Base-by-base conservation (phyloP, 2,797 vertebrate species). In the Rallus crepitans region DNA sequence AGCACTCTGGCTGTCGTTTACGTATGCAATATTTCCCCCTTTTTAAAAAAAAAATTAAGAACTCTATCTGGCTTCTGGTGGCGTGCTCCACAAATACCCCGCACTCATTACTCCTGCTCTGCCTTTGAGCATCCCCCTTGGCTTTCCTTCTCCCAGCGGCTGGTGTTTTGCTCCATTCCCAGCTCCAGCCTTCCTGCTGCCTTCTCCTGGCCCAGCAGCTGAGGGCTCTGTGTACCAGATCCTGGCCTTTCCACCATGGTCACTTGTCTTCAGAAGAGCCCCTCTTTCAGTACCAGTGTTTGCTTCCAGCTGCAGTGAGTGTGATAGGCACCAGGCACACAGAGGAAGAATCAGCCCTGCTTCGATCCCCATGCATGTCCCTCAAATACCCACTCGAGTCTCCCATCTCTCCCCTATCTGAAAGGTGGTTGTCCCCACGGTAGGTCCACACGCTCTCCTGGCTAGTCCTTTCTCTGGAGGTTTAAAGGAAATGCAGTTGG, bases 1-100 rank as follows among this genome's bases (percentile, higher is more conserved):
- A 69, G 94, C 94, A 50, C 95, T 86, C 87, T 12, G 91, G 70
- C 92, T 4, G 12, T 69, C 20, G 0, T 65, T 75, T 93, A 94
- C 17, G 25, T 89, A 35, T 50, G 75, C 57, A 94, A 87, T 92
- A 93, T 95, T 93, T 86, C 73, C 90, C 87, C 47, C 17, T 50
- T 79, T 85, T 57, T 25, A 25, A 83, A 69, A 39, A 27, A 16
- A 31, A 31, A 13, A 47, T 47, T 47, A 47, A 47, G 11, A 35
- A 31, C 27, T 4, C 28, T 85, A 71, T 57, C 50, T 90, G 56
- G 48, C 71, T 78, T 90, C 77, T 96, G 76, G 27, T 82, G 80
- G 39, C 88, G 71, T 59, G 79, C 80, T 81, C 61, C 3, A 0
- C 2, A 0, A 59, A 18, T 63, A 31, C 72, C 81, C 64, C 14